phyloP scores from a whole-genome alignment of 2,113 vertebrate genomes.

The Benitochromis conjunctus region DNA sequence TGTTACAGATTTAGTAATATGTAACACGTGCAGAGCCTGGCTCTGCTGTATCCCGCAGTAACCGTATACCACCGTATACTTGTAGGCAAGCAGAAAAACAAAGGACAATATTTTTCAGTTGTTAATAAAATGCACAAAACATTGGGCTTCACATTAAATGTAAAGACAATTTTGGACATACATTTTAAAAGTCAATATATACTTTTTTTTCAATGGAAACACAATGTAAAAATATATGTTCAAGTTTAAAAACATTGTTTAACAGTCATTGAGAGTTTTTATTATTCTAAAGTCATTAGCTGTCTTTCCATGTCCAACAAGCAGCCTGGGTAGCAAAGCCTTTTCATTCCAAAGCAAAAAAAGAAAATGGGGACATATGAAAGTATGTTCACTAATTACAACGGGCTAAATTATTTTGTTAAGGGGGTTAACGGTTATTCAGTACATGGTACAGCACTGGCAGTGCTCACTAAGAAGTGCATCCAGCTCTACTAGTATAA shows the following conservation, averaged over 20 bases:
- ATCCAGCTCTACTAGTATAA: background rate
- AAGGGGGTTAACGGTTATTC: background rate
- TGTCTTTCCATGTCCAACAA: background rate
- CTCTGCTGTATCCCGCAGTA: background rate
- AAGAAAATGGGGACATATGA: background rate
- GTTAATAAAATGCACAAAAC: background rate
- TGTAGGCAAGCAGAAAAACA: background rate
- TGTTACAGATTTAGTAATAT: fast-evolving
- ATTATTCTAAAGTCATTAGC: background rate
- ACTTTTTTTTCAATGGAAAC: background rate
- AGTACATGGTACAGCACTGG: background rate
- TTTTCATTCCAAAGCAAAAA: background rate
- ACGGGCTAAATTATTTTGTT: fast-evolving
- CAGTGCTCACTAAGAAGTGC: background rate
- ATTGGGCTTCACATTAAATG: background rate
- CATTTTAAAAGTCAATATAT: background rate
- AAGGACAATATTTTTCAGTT: background rate
- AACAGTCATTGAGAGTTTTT: background rate
- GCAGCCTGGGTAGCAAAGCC: background rate
- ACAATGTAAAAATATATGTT: background rate
- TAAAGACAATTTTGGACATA: fast-evolving
- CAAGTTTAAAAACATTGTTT: fast-evolving
- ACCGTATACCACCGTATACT: fast-evolving
- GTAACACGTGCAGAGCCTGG: fast-evolving
- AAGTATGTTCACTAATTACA: background rate